These are phyloP conservation scores for Rhingia rostrata DNA, from an alignment of 2,888 invertebrate genomes.

Conservation along the genomic window DNA sequence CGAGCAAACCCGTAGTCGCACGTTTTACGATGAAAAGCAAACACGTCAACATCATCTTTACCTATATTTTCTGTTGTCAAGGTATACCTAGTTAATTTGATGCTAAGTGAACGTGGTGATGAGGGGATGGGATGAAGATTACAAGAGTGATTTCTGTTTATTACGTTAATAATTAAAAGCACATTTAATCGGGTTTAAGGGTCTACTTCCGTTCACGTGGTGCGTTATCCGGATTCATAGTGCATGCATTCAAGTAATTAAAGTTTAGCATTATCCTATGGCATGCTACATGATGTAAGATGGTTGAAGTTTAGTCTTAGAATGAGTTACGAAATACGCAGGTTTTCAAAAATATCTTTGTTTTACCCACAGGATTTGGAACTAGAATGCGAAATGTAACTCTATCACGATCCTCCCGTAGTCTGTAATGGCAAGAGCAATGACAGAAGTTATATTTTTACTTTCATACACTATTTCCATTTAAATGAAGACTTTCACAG, in stretches of 20 bases:
- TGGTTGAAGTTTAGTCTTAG: conserved; percentile 1
- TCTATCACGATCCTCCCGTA: too few species aligned
- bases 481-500: too few species aligned
- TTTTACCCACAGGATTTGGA: too few species aligned
- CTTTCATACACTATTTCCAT: too few species aligned
- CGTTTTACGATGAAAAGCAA: conserved; percentile 48
- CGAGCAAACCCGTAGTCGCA: conserved; percentile 38
- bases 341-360: too few species aligned
- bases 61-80: conserved; percentile 10
- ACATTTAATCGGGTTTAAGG: conserved; percentile 21
- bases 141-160: conserved; percentile 48
- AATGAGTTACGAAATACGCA: background rate
- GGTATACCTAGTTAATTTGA: background rate
- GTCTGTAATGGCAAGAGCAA: too few species aligned
- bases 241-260: conserved; percentile 28
- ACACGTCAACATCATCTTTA: background rate
- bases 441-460: too few species aligned
- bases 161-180: conserved; percentile 51
- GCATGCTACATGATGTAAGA: conserved; percentile 20
- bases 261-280: conserved; percentile 30
- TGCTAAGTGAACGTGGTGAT: background rate
- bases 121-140: conserved; percentile 19
- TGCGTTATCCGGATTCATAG: conserved; percentile 6
- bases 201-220: conserved; percentile 20
- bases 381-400: too few species aligned